Evolutionary conservation across 2,888 invertebrate genomes (phyloP), one percentile per base, ranked within the genome.

Genomic region (Panopea generosa): DNA sequence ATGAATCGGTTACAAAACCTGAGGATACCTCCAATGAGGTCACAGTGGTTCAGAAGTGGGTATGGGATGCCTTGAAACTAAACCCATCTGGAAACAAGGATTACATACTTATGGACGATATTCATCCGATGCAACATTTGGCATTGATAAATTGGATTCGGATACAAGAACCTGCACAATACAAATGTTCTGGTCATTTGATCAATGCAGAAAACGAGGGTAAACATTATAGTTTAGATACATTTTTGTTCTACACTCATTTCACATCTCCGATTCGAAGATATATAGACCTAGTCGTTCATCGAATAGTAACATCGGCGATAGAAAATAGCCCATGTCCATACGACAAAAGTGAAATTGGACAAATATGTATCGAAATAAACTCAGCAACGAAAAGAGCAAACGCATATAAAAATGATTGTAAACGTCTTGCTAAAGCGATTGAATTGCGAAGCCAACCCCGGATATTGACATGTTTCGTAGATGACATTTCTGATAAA

Each of bases 181-280:
- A 84, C 53, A 72, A 49, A 29, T 84, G 83, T 61, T 76, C 77
- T 4, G 82, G 75, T 18, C 18, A 63, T 29, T 6, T 18, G 45
- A 50, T 62, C 38, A 76, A 69, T 2, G 56, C 67, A 16, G 40
- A 63, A 14, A 76, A 82, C 24, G 69, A 68, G 1, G 1, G 66
- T n/a, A 67, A 29, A 20, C 87, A 86, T 73, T 86, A 81, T 52
- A 78, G 82, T 53, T 65, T 86, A 3, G 61, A 79, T 27, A 77
- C 83, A 27, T 70, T 66, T 40, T 77, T 76, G 1, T 84, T 82
- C 45, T 82, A 82, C 47, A 79, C 82, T 1, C 84, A 82, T 55
- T 84, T 84, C 52, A 84, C 84, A 7, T 84, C 84, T 49, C 84
- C 84, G 1, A 80, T 84, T 20, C 38, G 84, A 52, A 47, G 84